phyloP scores from a whole-genome alignment of 2,797 vertebrate species.

The Micromesistius poutassou region DNA sequence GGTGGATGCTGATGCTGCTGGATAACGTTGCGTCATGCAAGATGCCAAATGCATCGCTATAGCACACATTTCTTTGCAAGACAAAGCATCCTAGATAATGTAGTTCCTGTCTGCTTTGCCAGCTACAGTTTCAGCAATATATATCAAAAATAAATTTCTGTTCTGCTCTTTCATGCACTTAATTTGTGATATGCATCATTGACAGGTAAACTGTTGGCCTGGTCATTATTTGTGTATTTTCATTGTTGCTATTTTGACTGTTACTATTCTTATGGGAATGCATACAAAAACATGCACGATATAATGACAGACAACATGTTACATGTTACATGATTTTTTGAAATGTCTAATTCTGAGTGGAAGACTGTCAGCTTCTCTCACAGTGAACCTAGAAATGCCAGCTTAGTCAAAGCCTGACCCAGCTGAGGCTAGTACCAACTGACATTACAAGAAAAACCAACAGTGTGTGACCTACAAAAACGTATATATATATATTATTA shows the following conservation, averaged over 20 bases:
- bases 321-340: not conserved
- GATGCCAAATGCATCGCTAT: not conserved
- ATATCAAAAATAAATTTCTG: not conserved
- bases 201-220: not conserved
- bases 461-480: not conserved
- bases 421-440: not conserved
- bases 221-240: not conserved
- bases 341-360: no score
- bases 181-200: not conserved
- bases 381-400: not conserved
- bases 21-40: not conserved
- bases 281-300: not conserved
- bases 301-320: not conserved
- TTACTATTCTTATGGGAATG: not conserved
- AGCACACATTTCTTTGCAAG: not conserved
- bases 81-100: not conserved
- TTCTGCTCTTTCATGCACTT: not conserved
- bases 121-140: not conserved
- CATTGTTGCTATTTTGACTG: not conserved
- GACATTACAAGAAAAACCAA: not conserved
- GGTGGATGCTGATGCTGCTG: not conserved
- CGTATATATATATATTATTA: not conserved
- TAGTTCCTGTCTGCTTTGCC: not conserved
- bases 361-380: not conserved
- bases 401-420: not conserved